A percentile compares a stretch with the other conserved stretches of the same genome.
Conservation (phyloP, 2,797 vertebrate genomes). For the Bryconaethiops microstoma region DNA sequence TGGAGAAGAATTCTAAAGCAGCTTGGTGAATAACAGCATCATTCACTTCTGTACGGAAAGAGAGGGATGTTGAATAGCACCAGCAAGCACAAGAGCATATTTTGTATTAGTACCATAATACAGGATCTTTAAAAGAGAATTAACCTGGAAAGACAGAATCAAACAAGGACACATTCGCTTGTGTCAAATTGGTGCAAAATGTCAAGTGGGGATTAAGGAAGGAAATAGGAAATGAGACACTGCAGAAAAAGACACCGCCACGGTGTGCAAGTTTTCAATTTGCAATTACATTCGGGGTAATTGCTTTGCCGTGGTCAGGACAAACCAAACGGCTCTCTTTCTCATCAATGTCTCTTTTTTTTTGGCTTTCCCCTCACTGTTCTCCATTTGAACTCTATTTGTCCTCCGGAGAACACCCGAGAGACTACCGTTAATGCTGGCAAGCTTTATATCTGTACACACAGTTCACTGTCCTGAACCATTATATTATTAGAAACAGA, state of each 20-base stretch:
- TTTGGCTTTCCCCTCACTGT: neutral
- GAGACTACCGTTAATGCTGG: neutral
- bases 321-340: slow-evolving; percentile 3
- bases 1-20: slow-evolving; percentile 10
- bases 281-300: slow-evolving; percentile 34
- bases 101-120: slow-evolving; percentile 4
- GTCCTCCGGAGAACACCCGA: slow-evolving; percentile 7
- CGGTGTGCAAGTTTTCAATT: slow-evolving; percentile 37
- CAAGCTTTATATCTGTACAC: slow-evolving; percentile 13
- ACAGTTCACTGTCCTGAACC: neutral
- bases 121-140: slow-evolving; percentile 25
- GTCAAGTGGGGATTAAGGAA: slow-evolving; percentile 38
- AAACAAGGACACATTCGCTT: slow-evolving; percentile 11
- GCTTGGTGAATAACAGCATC: neutral
- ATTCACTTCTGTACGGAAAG: neutral
- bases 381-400: neutral
- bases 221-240: slow-evolving; percentile 34
- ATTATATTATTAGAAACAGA: neutral
- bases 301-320: slow-evolving; percentile 19
- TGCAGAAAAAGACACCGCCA: slow-evolving; percentile 28
- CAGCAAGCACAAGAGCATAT: neutral
- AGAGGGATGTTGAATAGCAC: neutral
- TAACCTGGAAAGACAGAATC: slow-evolving; percentile 28
- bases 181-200: slow-evolving; percentile 42
- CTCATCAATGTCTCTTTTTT: slow-evolving; percentile 9